These are phyloP conservation scores for Lutraria rhynchaena DNA, from an alignment of 1,140 invertebrate species.

Conservation along the genomic window DNA sequence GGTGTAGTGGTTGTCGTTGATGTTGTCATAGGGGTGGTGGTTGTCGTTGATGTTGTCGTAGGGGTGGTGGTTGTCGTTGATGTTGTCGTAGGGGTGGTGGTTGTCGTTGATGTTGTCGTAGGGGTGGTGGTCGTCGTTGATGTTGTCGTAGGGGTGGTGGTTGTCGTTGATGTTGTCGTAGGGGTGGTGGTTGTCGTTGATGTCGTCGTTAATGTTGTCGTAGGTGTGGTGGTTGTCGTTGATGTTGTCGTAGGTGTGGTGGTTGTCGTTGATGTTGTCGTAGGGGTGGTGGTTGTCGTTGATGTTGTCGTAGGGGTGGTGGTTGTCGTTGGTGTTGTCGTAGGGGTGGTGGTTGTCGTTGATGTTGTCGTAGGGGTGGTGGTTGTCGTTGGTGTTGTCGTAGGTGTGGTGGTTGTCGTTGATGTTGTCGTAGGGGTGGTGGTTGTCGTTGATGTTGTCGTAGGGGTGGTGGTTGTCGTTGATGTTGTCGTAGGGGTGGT, in stretches of 20 bases:
- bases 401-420: background rate
- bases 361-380: background rate
- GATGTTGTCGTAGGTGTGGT: background rate
- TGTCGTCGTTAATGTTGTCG: slow-evolving; percentile 1
- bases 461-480: background rate
- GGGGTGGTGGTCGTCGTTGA: background rate
- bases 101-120: background rate
- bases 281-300: background rate
- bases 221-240: background rate
- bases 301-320: background rate
- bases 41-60: background rate
- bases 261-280: background rate
- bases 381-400: background rate
- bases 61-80: background rate
- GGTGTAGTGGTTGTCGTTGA: background rate
- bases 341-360: background rate
- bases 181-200: background rate
- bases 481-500: background rate
- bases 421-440: background rate
- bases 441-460: background rate
- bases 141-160: background rate
- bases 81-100: background rate
- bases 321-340: background rate
- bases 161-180: background rate
- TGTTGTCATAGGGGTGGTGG: background rate